Evolutionary conservation across 92 coral and sea anemone species (phyloP).

Genomic region (Zoanthus solanderi): DNA sequence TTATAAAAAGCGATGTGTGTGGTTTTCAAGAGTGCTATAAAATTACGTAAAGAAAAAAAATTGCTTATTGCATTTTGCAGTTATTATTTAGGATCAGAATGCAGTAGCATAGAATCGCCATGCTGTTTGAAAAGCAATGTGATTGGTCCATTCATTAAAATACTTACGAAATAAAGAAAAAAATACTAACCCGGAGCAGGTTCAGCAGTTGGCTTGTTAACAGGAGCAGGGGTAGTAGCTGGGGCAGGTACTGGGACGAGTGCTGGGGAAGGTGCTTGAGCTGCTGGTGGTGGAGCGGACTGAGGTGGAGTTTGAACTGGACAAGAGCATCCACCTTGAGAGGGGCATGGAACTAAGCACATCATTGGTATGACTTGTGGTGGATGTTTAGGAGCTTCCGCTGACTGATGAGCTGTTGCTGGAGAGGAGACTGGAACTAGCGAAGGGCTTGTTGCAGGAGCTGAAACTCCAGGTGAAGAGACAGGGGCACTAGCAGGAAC

Average conservation of each 20-base stretch:
- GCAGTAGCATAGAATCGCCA: too few species aligned
- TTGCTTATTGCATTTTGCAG: too few species aligned
- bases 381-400: not conserved
- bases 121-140: too few species aligned
- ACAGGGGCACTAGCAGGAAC: slow-evolving; percentile 3
- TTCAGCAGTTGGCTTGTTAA: not conserved
- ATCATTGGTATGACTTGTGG: slow-evolving; percentile 29
- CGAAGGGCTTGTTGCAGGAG: slow-evolving; percentile 29
- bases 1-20: too few species aligned
- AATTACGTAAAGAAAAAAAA: too few species aligned
- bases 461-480: slow-evolving; percentile 26
- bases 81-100: too few species aligned
- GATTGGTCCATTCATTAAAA: too few species aligned
- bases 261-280: not conserved
- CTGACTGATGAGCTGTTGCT: not conserved
- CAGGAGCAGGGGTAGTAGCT: not conserved
- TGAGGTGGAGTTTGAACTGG: slow-evolving; percentile 11
- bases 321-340: slow-evolving; percentile 19
- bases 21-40: too few species aligned
- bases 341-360: slow-evolving; percentile 39
- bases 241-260: not conserved
- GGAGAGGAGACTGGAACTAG: slow-evolving; percentile 27
- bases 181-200: not conserved
- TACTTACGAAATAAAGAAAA: not conserved
- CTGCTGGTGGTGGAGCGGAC: not conserved